Evolutionary conservation across 2,888 invertebrate genomes (phyloP), one percentile per base, ranked within the genome.

Genomic region (Lepidocyrtoides sp.): DNA sequence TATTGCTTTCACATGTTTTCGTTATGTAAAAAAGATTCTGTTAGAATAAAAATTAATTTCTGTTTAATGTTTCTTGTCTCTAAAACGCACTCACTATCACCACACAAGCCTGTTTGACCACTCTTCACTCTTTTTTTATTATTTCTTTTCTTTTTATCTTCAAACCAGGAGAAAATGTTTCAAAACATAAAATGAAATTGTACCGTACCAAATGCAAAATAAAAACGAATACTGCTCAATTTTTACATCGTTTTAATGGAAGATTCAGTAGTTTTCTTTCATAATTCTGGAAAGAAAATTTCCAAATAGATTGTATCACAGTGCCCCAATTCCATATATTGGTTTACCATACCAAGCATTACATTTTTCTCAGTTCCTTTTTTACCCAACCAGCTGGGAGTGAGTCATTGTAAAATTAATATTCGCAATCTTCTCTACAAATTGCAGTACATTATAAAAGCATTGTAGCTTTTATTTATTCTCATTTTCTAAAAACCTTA

Each of bases 361-460:
- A 51, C 51, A 51, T 51, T 51, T 51, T 14, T 51, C n/a, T 51
- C 51, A 12, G 12, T 14, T 3, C n/a, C 10, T n/a, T 3, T 51
- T 14, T 7, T 51, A 8, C 10, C n/a, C n/a, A n/a, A n/a, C n/a
- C n/a, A n/a, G n/a, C n/a, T n/a, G n/a, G n/a, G n/a, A n/a, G n/a
- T n/a, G n/a, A n/a, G n/a, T n/a, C n/a, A n/a, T n/a, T n/a, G n/a
- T n/a, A n/a, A n/a, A n/a, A n/a, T n/a, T n/a, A n/a, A n/a, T n/a
- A n/a, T 8, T n/a, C 51, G 14, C n/a, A 7, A 12, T 51, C 2
- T 51, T 17, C 17, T 32, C n/a, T n/a, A 32, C n/a, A 66, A 66
- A 66, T 66, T 66, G 17, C 63, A 66, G 29, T 60, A 60, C 26
- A 60, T 29, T 32, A 60, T 3, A 17, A 60, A 60, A 60, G 60